Base-by-base conservation (phyloP, 1,140 invertebrate species). In the Hycleus phaleratus region DNA sequence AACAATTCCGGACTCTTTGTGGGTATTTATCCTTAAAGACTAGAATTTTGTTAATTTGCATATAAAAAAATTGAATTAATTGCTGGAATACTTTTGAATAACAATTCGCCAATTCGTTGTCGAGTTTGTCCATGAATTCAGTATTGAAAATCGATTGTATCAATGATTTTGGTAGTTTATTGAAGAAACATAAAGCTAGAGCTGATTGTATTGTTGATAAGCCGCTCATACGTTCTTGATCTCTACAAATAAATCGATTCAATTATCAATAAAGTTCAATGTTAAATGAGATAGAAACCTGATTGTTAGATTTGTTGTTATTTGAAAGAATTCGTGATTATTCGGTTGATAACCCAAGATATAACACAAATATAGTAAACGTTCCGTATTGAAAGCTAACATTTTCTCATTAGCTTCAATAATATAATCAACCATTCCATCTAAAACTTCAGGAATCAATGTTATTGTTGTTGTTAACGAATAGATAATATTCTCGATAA, bases 61-160 rank as follows among this genome's bases (percentile, higher is more conserved):
- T 59, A 72, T 50, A 54, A 10, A 52, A 50, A 32, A 32, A 32
- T 5, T 7, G 18, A 32, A 32, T 32, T 32, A 32, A 24, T 12
- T 9, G 18, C 8, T 45, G 2, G 52, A 48, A 62, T 67, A 76
- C 75, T 62, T 75, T 79, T 4, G 72, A 77, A 60, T 78, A 79
- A 54, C 76, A 77, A 55, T 73, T 72, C 42, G 73, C 68, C 52
- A 81, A 71, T 65, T 81, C 80, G 9, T 74, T 66, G 53, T 82
- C 80, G 6, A 81, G 63, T 56, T 76, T 73, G 50, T 81, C 77
- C 55, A 82, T 73, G 58, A 81, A 82, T 50, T 75, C 72, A 2
- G 78, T 74, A 54, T 74, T 78, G 60, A 82, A 82, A 18, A 81
- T 74, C 58, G 74, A 67, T 63, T 78, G 72, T 10, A 82, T 70